A percentile compares a stretch with the other conserved stretches of the same genome.
These are phyloP conservation scores for Dascillus cervinus DNA, from an alignment of 2,888 invertebrate genomes.

Conservation along the genomic window DNA sequence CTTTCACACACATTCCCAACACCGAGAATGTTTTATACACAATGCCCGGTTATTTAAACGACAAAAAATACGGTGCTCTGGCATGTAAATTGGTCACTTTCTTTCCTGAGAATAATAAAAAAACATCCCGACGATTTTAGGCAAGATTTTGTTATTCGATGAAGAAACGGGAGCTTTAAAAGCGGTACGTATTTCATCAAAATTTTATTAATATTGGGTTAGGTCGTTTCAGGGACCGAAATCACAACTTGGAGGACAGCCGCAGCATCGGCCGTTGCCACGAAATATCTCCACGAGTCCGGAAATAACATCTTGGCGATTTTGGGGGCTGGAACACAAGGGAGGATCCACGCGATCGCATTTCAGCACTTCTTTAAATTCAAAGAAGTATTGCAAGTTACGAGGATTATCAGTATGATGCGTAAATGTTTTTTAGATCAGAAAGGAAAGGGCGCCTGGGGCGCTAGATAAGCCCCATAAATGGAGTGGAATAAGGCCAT, in stretches of 20 bases:
- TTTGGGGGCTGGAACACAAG: constrained; percentile 49
- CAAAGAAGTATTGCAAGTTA: constrained; percentile 40
- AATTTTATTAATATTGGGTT: constrained; percentile 6
- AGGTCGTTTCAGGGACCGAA: constrained; percentile 46
- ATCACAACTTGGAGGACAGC: constrained; percentile 53
- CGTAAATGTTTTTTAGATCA: constrained; percentile 39
- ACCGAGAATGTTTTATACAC: constrained; percentile 29
- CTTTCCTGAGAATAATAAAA: constrained; percentile 36
- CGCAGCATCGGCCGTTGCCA: constrained; percentile 50
- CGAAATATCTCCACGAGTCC: constrained; percentile 42
- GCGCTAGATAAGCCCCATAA: too few species aligned
- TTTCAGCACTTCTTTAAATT: constrained; percentile 44
- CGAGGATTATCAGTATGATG: too few species aligned
- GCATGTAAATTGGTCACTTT: constrained; percentile 47
- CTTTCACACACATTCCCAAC: constrained; percentile 25
- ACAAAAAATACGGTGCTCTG: constrained; percentile 26
- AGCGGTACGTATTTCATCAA: constrained; percentile 28
- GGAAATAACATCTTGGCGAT: constrained; percentile 38
- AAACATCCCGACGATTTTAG: constrained; percentile 39
- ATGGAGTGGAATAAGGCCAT: too few species aligned
- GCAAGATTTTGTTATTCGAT: constrained; percentile 43
- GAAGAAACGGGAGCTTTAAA: constrained; percentile 39
- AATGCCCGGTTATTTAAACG: constrained; percentile 45
- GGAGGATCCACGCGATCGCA: constrained; percentile 45
- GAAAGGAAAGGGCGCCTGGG: too few species aligned